Evolutionary conservation across 2,888 invertebrate species (phyloP).

Genomic region (Horisme vitalbata): DNA sequence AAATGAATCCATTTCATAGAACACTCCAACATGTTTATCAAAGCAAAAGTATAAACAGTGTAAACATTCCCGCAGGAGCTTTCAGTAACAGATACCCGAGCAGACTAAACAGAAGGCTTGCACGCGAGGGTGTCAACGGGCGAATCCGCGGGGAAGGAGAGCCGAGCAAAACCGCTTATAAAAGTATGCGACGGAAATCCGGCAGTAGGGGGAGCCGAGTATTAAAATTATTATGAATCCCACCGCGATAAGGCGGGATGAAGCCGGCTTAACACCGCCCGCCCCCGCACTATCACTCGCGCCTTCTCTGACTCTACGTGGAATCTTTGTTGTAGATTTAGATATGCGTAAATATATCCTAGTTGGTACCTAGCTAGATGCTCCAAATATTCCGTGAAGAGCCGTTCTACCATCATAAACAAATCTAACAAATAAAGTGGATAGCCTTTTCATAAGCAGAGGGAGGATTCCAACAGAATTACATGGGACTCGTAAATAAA

Average conservation of each 20-base stretch:
- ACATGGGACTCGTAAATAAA: slow-evolving; percentile 25
- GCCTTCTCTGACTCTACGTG: slow-evolving; percentile 68
- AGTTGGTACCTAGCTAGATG: slow-evolving; percentile 35
- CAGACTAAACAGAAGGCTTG: slow-evolving; percentile 56
- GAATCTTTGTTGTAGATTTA: slow-evolving; percentile 58
- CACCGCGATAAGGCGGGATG: slow-evolving; percentile 70
- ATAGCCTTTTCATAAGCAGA: slow-evolving; percentile 24
- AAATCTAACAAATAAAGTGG: slow-evolving; percentile 7
- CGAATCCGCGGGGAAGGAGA: slow-evolving; percentile 50
- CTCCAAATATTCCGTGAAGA: slow-evolving; percentile 7
- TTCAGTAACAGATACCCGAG: slow-evolving; percentile 52
- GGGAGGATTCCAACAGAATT: slow-evolving; percentile 21
- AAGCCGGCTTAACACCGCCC: slow-evolving; percentile 68
- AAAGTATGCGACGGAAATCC: slow-evolving; percentile 65
- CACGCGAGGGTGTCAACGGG: slow-evolving; percentile 65
- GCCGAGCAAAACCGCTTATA: slow-evolving; percentile 56
- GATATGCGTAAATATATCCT: slow-evolving; percentile 60
- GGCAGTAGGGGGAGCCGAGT: slow-evolving; percentile 51
- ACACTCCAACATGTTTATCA: slow-evolving; percentile 31
- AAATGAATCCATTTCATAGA: slow-evolving; percentile 2
- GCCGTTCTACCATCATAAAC: background rate
- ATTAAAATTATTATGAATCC: slow-evolving; percentile 82
- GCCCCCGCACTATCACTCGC: slow-evolving; percentile 60
- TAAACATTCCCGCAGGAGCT: slow-evolving; percentile 62
- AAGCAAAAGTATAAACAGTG: slow-evolving; percentile 46